These are phyloP conservation scores for Drosophila gaucha DNA, from an alignment of 2,888 invertebrate genomes.

Conservation along the genomic window DNA sequence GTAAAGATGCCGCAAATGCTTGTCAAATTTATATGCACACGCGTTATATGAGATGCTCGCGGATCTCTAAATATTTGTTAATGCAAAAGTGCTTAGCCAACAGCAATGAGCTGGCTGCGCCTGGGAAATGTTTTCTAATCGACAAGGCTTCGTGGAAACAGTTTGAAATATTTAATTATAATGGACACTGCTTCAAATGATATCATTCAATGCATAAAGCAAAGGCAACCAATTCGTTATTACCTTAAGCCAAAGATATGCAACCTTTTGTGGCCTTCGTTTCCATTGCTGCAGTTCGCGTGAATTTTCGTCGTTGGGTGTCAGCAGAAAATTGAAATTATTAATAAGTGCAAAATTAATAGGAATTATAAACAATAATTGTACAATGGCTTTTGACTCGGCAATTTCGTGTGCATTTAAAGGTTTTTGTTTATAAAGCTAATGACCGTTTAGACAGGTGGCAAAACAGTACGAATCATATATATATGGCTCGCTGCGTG, in stretches of 20 bases:
- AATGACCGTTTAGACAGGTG: constrained; percentile 61
- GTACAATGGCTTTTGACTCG: constrained; percentile 31
- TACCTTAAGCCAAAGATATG: constrained; percentile 17
- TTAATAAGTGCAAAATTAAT: constrained; percentile 66
- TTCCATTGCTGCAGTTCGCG: constrained; percentile 50
- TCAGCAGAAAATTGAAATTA: constrained; percentile 64
- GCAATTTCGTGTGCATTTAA: constrained; percentile 43
- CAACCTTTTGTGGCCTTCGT: constrained; percentile 36
- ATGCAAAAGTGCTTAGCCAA: constrained; percentile 8
- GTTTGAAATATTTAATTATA: constrained; percentile 2
- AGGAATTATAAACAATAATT: constrained; percentile 59
- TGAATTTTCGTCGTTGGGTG: constrained; percentile 53
- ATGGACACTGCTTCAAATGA: constrained; percentile 17
- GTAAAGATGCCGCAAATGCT: constrained; percentile 14
- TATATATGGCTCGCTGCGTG: background rate
- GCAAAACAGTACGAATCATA: constrained; percentile 12
- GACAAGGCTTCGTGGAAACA: constrained; percentile 29
- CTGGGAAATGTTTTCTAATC: constrained; percentile 60
- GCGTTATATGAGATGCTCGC: constrained; percentile 45
- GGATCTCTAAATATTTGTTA: constrained; percentile 51
- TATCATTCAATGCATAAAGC: background rate
- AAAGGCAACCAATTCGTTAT: constrained; percentile 15
- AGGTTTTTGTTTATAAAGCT: constrained; percentile 45
- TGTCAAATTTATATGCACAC: constrained; percentile 35
- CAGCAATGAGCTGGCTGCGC: constrained; percentile 5